These are phyloP conservation scores for Macrobrachium rosenbergii DNA, from an alignment of 1,140 invertebrate genomes.

Conservation along the genomic window DNA sequence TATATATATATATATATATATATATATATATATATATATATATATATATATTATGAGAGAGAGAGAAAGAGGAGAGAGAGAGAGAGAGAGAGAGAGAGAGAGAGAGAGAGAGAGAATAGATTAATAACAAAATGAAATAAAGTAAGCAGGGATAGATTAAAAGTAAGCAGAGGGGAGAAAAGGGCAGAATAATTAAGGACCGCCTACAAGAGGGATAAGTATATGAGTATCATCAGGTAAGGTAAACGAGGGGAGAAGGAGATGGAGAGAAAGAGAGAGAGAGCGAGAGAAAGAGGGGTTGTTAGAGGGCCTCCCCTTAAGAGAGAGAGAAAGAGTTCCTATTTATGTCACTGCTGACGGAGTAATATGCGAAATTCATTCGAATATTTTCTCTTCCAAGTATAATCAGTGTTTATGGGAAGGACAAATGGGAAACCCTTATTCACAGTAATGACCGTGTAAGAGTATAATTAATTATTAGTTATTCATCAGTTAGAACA, in stretches of 20 bases:
- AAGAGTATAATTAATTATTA: too few relatives aligned
- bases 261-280: conserved; percentile 5
- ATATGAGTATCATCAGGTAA: background rate
- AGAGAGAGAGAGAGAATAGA: background rate
- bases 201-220: background rate
- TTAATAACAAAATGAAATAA: too few relatives aligned
- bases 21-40: too few relatives aligned
- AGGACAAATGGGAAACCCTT: too few relatives aligned
- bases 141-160: background rate
- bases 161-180: background rate
- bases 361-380: too few relatives aligned
- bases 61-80: background rate
- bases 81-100: background rate
- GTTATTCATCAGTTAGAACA: too few relatives aligned
- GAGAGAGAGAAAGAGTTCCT: background rate
- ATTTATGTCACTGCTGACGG: too few relatives aligned
- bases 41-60: background rate
- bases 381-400: too few relatives aligned
- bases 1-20: too few relatives aligned
- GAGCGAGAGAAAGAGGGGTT: conserved; percentile 13
- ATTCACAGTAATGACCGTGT: too few relatives aligned
- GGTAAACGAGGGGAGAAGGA: background rate
- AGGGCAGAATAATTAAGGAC: background rate
- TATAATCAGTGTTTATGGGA: too few relatives aligned
- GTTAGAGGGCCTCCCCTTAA: background rate